Evolutionary conservation across 2,797 vertebrate species (phyloP), one percentile per base, ranked within the genome.

Genomic region (Lindbergichthys nudifrons): DNA sequence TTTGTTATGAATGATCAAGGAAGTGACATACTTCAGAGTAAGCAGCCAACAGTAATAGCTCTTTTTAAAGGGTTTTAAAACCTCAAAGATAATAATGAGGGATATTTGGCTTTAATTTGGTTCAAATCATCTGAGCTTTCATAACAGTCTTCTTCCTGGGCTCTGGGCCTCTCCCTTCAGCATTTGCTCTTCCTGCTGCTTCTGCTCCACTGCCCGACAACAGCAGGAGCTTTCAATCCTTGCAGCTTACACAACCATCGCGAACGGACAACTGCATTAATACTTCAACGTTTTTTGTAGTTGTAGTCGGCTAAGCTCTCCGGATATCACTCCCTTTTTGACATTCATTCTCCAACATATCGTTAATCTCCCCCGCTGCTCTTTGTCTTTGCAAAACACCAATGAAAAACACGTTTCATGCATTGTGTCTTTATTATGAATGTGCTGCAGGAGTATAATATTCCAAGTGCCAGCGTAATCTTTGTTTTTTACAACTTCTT

Each of bases 351-450:
- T 54, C 21, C 43, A 57, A 48, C 54, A 77, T 47, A 57, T 42
- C 10, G 58, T 32, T 80, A 69, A 58, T 81, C 76, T 73, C 56
- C 21, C 1, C 21, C 18, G 57, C 50, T 18, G 62, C 62, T 45
- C 23, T 60, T 65, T 12, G 30, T 59, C 36, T 42, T 32, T 10
- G 43, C 58, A 73, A 66, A 81, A 86, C 60, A 65, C 85, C 68
- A 74, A 54, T 4, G 26, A 74, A 19, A 7, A 79, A 83, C 64
- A 32, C 0, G 1, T 70, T 82, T 71, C 92, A 93, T 94, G 93
- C 93, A 92, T 86, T 71, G 86, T 91, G 86, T 89, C 85, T 94
- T 94, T 93, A 93, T 94, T 94, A 93, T 71, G 85, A 93, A 92
- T 86, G 82, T 86, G 83, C 79, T 79, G 84, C 80, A 87, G 83